Percentiles rank a stretch among this genome's conserved stretches.
Evolutionary conservation across 1,140 invertebrate species (phyloP).

Genomic region (Zaprionus tsacasi): DNA sequence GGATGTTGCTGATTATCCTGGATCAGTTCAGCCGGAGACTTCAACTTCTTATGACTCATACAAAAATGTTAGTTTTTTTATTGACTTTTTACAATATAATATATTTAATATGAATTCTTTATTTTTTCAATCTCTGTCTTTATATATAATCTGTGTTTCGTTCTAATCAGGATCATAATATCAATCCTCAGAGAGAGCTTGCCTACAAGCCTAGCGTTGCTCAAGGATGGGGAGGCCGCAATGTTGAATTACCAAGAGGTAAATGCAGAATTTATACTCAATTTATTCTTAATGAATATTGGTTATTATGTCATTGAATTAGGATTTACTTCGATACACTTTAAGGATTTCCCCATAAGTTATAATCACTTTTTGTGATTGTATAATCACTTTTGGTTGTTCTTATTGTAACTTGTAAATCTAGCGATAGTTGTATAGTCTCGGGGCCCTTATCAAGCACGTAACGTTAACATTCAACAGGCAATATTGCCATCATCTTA

Average conservation of each 20-base stretch:
- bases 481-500: too few species aligned
- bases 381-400: too few species aligned
- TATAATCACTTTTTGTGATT: too few species aligned
- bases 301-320: too few species aligned
- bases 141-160: not conserved
- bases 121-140: not conserved
- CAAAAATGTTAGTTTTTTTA: constrained; percentile 35
- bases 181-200: constrained; percentile 70
- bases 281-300: not conserved
- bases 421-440: too few species aligned
- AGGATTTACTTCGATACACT: too few species aligned
- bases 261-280: constrained; percentile 11
- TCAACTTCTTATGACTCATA: constrained; percentile 7
- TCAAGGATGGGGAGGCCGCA: constrained; percentile 85
- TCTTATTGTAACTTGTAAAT: too few species aligned
- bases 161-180: constrained; percentile 4
- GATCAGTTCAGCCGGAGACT: not conserved
- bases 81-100: not conserved
- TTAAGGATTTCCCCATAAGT: too few species aligned
- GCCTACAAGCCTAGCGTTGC: constrained; percentile 85
- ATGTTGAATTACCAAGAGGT: constrained; percentile 76
- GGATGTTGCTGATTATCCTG: constrained; percentile 32
- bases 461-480: too few species aligned
- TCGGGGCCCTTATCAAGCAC: too few species aligned
- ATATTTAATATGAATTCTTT: not conserved